phyloP scores from a whole-genome alignment of 2,797 vertebrate species.

The Pipistrellus kuhlii region DNA sequence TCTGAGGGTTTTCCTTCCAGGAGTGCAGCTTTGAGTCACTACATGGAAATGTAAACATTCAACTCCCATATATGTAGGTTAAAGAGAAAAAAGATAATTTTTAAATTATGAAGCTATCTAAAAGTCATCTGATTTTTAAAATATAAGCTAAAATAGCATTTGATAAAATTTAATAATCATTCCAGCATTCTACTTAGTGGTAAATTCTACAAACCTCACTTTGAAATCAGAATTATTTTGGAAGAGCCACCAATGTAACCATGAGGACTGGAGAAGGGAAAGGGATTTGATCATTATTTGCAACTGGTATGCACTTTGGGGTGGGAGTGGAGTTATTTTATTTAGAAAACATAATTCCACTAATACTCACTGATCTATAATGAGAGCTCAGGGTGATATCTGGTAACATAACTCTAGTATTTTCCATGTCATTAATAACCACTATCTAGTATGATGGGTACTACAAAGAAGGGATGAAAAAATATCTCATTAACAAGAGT shows the following conservation, averaged over 20 bases:
- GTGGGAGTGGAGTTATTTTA: neutral
- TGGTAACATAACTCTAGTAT: neutral
- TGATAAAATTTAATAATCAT: neutral
- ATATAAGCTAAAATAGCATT: neutral
- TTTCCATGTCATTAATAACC: neutral
- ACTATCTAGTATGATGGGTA: too few relatives aligned
- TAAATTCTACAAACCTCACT: neutral
- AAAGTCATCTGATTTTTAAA: neutral
- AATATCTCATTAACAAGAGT: neutral
- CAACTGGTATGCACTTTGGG: neutral
- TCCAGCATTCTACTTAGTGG: neutral
- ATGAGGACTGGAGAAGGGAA: neutral
- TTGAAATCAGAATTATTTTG: neutral
- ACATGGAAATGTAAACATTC: neutral
- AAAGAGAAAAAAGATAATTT: neutral
- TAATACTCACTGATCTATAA: neutral
- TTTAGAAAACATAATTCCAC: neutral
- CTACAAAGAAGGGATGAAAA: neutral
- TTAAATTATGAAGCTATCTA: neutral
- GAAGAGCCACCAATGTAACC: neutral
- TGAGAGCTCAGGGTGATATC: neutral
- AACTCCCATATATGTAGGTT: neutral
- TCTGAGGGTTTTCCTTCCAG: neutral
- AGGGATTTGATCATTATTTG: neutral
- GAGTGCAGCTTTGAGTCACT: neutral